Evolutionary conservation across 2,888 invertebrate species (phyloP), one percentile per base, ranked within the genome.

Genomic region (Hipparchia sbordonii): DNA sequence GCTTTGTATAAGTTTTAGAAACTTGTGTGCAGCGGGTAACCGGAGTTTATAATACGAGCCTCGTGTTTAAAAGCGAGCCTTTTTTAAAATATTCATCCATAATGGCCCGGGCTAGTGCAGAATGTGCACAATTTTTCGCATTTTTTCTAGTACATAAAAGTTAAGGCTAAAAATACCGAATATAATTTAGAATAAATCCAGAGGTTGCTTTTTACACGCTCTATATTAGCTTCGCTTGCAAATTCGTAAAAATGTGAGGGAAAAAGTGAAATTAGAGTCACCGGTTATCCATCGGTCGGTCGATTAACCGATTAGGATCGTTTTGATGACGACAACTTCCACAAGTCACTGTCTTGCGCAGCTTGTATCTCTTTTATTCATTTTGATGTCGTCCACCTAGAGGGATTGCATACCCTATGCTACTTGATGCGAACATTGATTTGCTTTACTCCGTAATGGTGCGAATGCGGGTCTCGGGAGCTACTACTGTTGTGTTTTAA

Each of bases 1-100:
- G 23, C 23, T 23, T 23, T 23, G 23, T 52, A 65, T 23, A 33
- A 65, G 33, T 52, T 39, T 39, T 23, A 65, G 51, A 65, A 9
- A 60, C 23, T 65, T 52, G 51, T 65, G 52, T 60, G 13, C 23
- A 13, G 52, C 12, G 12, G 12, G 13, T 57, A 67, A 46, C n/a
- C 56, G 56, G 56, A 23, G 33, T 65, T 67, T 56, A 67, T 67
- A 46, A 46, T 23, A 39, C 39, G 39, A 57, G 57, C 57, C 7
- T 9, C n/a, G n/a, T 46, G 62, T 12, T 13, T 62, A 65, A 63
- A 6, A 51, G 33, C 39, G 39, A 39, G 39, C 39, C 39, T 56
- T 62, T 54, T 54, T 61, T 67, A 67, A 56, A 71, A 56, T 54
- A 67, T 67, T 56, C 60, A 52, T 61, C 67, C n/a, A 52, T 71